Base-by-base conservation (phyloP, 2,113 vertebrate genomes). In the Calypte anna region DNA sequence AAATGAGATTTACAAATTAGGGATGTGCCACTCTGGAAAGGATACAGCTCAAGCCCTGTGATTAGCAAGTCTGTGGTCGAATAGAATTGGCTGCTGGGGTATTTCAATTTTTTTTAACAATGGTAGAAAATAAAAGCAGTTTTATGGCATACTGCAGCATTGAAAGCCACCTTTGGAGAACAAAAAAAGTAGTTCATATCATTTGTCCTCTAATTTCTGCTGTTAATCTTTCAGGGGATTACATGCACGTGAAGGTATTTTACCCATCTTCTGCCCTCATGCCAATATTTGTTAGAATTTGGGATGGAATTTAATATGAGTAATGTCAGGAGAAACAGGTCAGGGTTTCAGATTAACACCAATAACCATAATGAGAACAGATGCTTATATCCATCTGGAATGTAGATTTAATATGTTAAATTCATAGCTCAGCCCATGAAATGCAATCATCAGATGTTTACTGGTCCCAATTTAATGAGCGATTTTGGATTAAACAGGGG, bases 401-500 rank as follows among this genome's bases (percentile, higher is more conserved):
- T 75, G 59, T 82, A 96, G 96, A 90, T 95, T 97, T 96, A 96
- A 96, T 95, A 95, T 95, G 96, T 91, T 97, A 96, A 96, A 97
- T 95, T 97, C 92, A 96, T 96, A 83, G 96, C 96, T 96, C 97
- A 97, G 98, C 96, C 98, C 96, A 96, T 93, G 97, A 98, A 97
- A 97, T 96, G 98, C 97, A 96, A 97, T 98, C 97, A 94, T 98
- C 96, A 98, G 93, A 97, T 97, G 98, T 98, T 98, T 98, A 97
- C 98, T 95, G 95, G 98, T 96, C 97, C 98, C 96, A 97, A 98
- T 98, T 98, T 98, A 98, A 97, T 98, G 98, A 98, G 96, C 63
- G 98, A 98, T 98, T 98, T 97, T 97, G 98, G 98, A 99, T 99
- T 99, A 99, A 98, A 98, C 97, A 92, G 94, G 80, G 95, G 97